Conservation (phyloP, 2,888 invertebrate genomes). For the Perizoma flavofasciatum region DNA sequence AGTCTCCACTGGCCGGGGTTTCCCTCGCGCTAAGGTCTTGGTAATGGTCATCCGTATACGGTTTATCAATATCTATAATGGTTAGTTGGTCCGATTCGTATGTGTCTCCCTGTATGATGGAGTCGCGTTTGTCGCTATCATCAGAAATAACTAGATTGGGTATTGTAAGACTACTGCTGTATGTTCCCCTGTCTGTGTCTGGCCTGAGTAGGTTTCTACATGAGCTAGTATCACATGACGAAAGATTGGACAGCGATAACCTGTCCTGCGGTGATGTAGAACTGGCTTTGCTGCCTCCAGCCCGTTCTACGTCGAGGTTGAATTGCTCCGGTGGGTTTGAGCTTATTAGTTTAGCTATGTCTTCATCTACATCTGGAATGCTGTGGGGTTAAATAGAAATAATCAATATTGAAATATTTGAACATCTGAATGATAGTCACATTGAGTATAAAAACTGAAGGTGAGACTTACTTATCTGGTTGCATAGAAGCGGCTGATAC, state of each 20-base stretch:
- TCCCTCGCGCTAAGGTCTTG: conserved; percentile 61
- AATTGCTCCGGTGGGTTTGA: conserved; percentile 63
- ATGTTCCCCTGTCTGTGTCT: conserved; percentile 60
- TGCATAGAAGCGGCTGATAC: conserved; percentile 74
- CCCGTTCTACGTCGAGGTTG: conserved; percentile 63
- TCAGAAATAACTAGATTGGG: conserved; percentile 79
- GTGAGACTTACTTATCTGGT: conserved; percentile 66
- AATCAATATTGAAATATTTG: too few species aligned
- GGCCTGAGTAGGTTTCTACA: conserved; percentile 73
- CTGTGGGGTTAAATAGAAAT: conserved; percentile 48
- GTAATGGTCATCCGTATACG: conserved; percentile 78
- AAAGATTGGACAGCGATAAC: conserved; percentile 73
- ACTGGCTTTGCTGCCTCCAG: conserved; percentile 58
- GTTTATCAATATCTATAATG: conserved; percentile 86
- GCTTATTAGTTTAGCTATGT: conserved; percentile 78
- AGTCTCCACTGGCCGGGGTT: conserved; percentile 69
- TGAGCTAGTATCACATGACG: conserved; percentile 77
- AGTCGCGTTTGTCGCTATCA: conserved; percentile 73
- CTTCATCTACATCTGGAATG: conserved; percentile 83
- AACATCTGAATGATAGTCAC: neutral
- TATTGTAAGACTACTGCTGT: conserved; percentile 77
- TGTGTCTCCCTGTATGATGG: conserved; percentile 79
- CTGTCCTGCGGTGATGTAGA: conserved; percentile 67
- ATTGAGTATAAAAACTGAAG: too few species aligned
- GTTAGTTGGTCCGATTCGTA: conserved; percentile 86